Base-by-base conservation (phyloP, 2,888 invertebrate species). In the Capitulum mitella region DNA sequence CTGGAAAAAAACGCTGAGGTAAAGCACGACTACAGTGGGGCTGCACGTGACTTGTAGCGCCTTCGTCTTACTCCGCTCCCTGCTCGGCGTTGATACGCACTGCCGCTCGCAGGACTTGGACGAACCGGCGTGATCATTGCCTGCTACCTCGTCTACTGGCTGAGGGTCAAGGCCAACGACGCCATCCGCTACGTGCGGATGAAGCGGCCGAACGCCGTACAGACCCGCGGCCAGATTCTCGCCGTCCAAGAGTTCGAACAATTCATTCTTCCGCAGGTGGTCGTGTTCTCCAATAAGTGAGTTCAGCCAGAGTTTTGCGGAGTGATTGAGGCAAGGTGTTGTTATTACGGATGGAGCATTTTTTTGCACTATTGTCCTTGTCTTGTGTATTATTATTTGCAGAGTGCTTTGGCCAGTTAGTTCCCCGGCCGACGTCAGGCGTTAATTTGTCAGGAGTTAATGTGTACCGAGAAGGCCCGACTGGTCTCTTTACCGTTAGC, bases 41-140 rank as follows among this genome's bases (percentile, higher is more conserved):
- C n/a, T n/a, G n/a, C n/a, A n/a, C n/a, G n/a, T n/a, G n/a, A n/a
- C 46, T 46, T 46, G 46, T 8, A 46, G 8, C 78, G 32, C 78
- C 40, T 79, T 70, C 74, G 46, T 80, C 43, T 81, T 26, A 75
- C 77, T 77, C 74, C 34, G 79, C 77, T 80, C 51, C 19, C 32
- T 75, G 40, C 61, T 77, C 26, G 22, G 58, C 6, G 2, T 26
- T 32, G 22, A n/a, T 78, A 16, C 3, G 22, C 34, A 12, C n/a
- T 48, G 29, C 34, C 34, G 29, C 64, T 37, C 74, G 32, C 85
- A 92, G 92, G 92, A 82, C 87, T 92, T 75, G 94, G 94, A 6
- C 87, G 95, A 81, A 95, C 95, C 0, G 95, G 95, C 0, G 93
- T 95, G 54, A 87, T 95, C 48, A 93, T 95, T 82, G 93, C 94